phyloP scores from a whole-genome alignment of 2,797 vertebrate species.

The Bucorvus abyssinicus region DNA sequence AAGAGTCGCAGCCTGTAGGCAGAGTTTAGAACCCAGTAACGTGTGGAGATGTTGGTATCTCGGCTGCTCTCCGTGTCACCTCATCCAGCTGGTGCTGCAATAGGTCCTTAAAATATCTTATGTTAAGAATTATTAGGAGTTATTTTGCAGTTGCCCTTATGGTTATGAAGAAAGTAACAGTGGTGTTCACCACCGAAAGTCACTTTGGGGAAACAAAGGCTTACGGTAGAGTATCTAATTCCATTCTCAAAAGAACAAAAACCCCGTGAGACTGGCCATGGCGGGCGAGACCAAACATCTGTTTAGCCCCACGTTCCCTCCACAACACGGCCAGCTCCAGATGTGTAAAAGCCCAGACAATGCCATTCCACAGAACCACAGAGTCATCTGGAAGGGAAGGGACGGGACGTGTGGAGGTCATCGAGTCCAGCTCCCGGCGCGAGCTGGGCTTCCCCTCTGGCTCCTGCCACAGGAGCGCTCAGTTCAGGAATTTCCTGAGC shows the following conservation, averaged over 20 bases:
- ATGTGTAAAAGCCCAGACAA: neutral
- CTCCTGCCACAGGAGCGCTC: neutral
- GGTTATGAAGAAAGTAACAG: neutral
- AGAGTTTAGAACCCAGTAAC: neutral
- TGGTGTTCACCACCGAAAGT: neutral
- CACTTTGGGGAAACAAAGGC: neutral
- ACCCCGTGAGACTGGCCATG: neutral
- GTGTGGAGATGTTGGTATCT: neutral
- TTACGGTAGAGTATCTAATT: neutral
- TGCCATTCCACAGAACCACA: neutral
- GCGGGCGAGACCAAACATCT: neutral
- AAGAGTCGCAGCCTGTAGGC: neutral
- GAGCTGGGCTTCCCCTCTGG: neutral
- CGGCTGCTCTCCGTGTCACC: neutral
- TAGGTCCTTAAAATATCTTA: neutral
- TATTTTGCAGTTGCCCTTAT: neutral
- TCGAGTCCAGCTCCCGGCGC: neutral
- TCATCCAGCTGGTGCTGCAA: neutral
- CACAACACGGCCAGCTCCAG: neutral
- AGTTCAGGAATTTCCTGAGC: neutral
- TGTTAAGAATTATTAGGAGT: neutral
- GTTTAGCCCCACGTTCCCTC: neutral
- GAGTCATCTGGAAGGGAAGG: neutral
- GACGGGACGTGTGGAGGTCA: neutral
- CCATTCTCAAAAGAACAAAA: conserved; percentile 17